Evolutionary conservation across 2,797 vertebrate genomes (phyloP), one percentile per base, ranked within the genome.

Genomic region (Helarctos malayanus): DNA sequence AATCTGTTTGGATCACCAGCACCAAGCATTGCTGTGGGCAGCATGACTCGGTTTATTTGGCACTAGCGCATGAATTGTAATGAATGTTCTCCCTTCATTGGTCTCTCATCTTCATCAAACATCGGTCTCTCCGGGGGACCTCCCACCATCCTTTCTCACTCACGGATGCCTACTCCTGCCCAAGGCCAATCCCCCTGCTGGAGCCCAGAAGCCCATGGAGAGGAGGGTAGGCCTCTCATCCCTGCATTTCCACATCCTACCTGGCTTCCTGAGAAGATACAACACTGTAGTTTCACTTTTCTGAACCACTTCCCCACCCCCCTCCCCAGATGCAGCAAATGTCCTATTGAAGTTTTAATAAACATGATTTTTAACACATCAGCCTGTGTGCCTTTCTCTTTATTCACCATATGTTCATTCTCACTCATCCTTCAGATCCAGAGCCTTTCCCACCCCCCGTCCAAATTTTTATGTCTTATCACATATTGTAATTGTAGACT

Each of bases 311-410:
- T 59, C 21, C 45, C 41, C 14, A 11, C 68, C 13, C 5, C 41
- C 29, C 56, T 47, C 56, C 71, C 45, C 45, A 63, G 45, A 78
- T 29, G 23, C 14, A 21, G 32, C 54, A 80, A 89, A 54, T 38
- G 32, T 29, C 61, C 65, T 71, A 47, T n/a, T 47, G 7, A 61
- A 47, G 21, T 75, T 27, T 88, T 88, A 88, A 56, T 87, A 87
- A 87, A 57, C 38, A 47, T 23, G 71, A 27, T 52, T 65, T 65
- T 68, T 25, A 68, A 47, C 25, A 32, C 27, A 45, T 54, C 49
- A 10, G 35, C 38, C 76, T 45, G 12, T 5, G 8, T 23, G 11
- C 16, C 45, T 52, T 52, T 45, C 25, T 12, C 75, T 90, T 25
- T 93, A 54, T 54, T 84, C 14, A 1, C 21, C 47, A 19, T 56